These are phyloP conservation scores for Epinephelus awoara DNA, from an alignment of 2,797 vertebrate species.

Conservation along the genomic window DNA sequence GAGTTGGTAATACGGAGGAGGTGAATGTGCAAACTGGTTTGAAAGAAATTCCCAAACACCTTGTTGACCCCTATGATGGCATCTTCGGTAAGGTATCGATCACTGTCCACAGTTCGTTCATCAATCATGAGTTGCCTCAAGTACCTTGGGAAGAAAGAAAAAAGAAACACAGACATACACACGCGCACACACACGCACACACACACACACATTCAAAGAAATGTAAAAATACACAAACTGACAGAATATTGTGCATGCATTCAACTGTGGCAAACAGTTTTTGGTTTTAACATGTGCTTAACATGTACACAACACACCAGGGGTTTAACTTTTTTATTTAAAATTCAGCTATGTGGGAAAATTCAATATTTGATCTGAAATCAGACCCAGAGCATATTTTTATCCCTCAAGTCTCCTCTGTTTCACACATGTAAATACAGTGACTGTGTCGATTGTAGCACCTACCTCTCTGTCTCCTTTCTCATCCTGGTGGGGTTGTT, in stretches of 20 bases:
- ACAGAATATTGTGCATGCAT: neutral
- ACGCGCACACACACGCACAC: neutral
- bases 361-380: too few relatives aligned
- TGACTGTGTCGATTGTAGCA: neutral
- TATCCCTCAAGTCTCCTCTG: too few relatives aligned
- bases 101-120: neutral
- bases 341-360: too few relatives aligned
- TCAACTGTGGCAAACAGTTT: neutral
- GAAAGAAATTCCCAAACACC: fast-evolving
- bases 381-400: too few relatives aligned
- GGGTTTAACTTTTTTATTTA: too few relatives aligned
- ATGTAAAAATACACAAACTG: neutral
- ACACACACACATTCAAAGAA: neutral
- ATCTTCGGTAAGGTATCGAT: neutral
- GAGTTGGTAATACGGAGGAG: too few relatives aligned
- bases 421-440: neutral
- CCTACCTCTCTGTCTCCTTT: slow-evolving; percentile 40
- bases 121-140: neutral
- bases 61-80: neutral
- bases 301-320: too few relatives aligned
- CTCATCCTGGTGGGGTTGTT: slow-evolving; percentile 57
- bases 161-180: neutral
- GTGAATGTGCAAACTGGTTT: fast-evolving
- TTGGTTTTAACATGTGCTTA: too few relatives aligned
- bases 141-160: slow-evolving; percentile 3